Evolutionary conservation across 2,113 vertebrate genomes (phyloP).

Genomic region (Tragulus kanchil): DNA sequence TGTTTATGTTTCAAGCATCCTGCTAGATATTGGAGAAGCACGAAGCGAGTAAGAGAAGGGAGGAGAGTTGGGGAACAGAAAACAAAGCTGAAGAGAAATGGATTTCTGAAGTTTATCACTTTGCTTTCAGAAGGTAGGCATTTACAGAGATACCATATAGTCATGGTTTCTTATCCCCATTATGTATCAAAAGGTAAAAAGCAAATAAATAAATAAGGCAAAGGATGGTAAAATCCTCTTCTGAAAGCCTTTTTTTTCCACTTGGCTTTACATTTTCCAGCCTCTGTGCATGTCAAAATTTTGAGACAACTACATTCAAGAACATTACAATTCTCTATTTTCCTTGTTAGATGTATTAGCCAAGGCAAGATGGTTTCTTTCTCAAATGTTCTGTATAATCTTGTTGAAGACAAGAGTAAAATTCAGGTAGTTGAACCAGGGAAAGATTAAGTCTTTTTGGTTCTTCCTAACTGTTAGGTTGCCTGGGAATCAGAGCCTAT

Average conservation of each 20-base stretch:
- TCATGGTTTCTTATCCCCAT: neutral
- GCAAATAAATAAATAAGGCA: neutral
- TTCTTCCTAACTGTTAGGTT: neutral
- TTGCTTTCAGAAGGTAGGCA: neutral
- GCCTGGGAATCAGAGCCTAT: no score
- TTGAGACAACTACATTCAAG: neutral
- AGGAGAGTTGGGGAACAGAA: neutral
- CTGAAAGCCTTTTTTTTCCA: neutral
- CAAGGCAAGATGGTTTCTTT: neutral
- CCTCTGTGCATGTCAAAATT: neutral
- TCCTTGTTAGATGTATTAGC: neutral
- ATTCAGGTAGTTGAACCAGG: neutral
- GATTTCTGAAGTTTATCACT: neutral
- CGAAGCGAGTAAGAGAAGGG: neutral
- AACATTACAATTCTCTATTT: neutral
- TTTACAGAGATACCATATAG: neutral
- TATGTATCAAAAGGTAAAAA: neutral
- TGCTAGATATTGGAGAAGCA: neutral
- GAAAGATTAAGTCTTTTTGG: neutral
- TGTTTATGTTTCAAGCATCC: no score
- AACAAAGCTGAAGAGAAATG: neutral
- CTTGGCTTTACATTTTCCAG: neutral
- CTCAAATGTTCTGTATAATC: neutral
- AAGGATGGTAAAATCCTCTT: neutral
- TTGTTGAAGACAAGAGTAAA: neutral